phyloP scores from a whole-genome alignment of 2,888 invertebrate species.

The Troglohyphantes excavatus region DNA sequence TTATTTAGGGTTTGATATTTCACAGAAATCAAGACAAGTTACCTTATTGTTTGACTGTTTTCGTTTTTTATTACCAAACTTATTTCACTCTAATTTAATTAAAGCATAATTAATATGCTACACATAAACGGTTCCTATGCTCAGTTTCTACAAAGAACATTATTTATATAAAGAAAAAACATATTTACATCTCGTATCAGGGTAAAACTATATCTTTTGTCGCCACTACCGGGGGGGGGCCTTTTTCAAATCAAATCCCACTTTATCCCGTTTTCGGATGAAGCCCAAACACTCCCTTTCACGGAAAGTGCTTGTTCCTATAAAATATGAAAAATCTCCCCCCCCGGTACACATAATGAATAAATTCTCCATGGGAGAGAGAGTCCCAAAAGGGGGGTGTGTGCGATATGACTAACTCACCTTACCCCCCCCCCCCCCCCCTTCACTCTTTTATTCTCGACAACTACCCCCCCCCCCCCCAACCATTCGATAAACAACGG shows the following conservation, averaged over 20 bases:
- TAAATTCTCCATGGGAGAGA: conserved; percentile 66
- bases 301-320: conserved; percentile 20
- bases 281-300: neutral
- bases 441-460: conserved; percentile 59
- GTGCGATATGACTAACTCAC: conserved; percentile 65
- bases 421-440: conserved; percentile 38
- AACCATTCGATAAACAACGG: conserved; percentile 71
- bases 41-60: too few relatives aligned
- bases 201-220: neutral
- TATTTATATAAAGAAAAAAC: neutral
- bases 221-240: neutral
- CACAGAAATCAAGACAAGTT: too few relatives aligned
- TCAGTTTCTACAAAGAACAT: neutral
- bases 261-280: neutral
- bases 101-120: too few relatives aligned
- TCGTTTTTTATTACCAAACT: too few relatives aligned
- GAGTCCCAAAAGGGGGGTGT: conserved; percentile 52
- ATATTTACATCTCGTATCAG: neutral
- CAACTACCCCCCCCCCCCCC: conserved; percentile 32
- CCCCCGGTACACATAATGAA: conserved; percentile 64
- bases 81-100: too few relatives aligned
- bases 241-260: conserved; percentile 24
- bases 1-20: too few relatives aligned
- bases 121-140: too few relatives aligned
- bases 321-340: conserved; percentile 71